Evolutionary conservation across 2,888 invertebrate species (phyloP).

Genomic region (Dermolepida albohirtum): DNA sequence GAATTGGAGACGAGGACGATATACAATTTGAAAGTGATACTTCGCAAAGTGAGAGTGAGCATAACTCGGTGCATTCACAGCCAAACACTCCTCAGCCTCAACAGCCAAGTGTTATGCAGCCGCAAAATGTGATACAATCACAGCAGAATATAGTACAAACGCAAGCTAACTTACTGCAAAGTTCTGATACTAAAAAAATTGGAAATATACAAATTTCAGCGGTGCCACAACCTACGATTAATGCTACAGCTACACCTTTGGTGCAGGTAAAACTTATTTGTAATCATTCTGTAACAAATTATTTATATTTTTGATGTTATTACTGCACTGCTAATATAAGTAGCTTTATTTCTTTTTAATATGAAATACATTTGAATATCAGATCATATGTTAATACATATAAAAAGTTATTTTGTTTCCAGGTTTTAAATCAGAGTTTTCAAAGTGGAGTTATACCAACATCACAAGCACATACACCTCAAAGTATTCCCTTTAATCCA

Average conservation of each 20-base stretch:
- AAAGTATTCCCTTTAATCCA: conserved; percentile 59
- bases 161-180: conserved; percentile 51
- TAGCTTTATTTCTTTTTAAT: no score
- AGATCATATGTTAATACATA: no score
- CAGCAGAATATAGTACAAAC: conserved; percentile 44
- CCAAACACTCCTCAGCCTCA: conserved; percentile 55
- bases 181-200: conserved; percentile 57
- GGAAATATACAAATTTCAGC: conserved; percentile 63
- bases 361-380: no score
- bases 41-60: conserved; percentile 63
- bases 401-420: conserved; percentile 7
- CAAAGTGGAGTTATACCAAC: conserved; percentile 60
- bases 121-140: conserved; percentile 47
- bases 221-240: conserved; percentile 58
- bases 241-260: conserved; percentile 62
- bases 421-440: conserved; percentile 64
- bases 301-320: no score
- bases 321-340: no score
- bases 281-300: no score
- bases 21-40: conserved; percentile 67
- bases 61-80: conserved; percentile 58
- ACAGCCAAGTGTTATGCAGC: conserved; percentile 47
- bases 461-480: conserved; percentile 51
- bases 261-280: conserved; percentile 55
- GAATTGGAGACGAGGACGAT: conserved; percentile 74